Conservation (phyloP, 1,140 invertebrate genomes). For the Drosophila lacteicornis region DNA sequence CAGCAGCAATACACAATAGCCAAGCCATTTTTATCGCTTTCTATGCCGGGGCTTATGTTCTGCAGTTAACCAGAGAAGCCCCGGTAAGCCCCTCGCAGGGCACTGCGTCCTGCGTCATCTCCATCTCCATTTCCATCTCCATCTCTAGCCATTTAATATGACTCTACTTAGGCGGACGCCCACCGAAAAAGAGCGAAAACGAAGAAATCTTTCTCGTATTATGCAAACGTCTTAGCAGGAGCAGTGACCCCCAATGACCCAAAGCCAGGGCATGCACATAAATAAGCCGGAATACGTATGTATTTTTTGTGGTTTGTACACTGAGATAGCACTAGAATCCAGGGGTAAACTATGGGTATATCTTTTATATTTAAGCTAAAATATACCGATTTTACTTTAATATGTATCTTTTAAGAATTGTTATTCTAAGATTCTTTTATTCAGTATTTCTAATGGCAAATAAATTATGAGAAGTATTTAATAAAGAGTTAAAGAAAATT, state of each 20-base stretch:
- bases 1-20: constrained; percentile 60
- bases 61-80: constrained; percentile 73
- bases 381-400: neutral
- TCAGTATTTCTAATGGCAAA: no score
- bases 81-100: constrained; percentile 12
- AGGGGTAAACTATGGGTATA: neutral
- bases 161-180: constrained; percentile 53
- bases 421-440: no score
- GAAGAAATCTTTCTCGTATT: constrained; percentile 55
- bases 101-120: constrained; percentile 20
- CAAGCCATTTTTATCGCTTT: constrained; percentile 81
- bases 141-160: constrained; percentile 65
- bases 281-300: constrained; percentile 18
- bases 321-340: neutral
- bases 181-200: constrained; percentile 21
- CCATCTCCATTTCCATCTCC: constrained; percentile 5
- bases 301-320: constrained; percentile 16
- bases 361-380: neutral
- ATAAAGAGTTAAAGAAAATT: neutral
- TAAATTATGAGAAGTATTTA: neutral
- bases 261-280: constrained; percentile 41
- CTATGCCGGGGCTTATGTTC: constrained; percentile 73
- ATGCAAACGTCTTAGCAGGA: constrained; percentile 61
- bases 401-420: no score
- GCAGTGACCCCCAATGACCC: constrained; percentile 62